phyloP scores from a whole-genome alignment of 2,797 vertebrate genomes.

The Melanotaenia maccullochi region DNA sequence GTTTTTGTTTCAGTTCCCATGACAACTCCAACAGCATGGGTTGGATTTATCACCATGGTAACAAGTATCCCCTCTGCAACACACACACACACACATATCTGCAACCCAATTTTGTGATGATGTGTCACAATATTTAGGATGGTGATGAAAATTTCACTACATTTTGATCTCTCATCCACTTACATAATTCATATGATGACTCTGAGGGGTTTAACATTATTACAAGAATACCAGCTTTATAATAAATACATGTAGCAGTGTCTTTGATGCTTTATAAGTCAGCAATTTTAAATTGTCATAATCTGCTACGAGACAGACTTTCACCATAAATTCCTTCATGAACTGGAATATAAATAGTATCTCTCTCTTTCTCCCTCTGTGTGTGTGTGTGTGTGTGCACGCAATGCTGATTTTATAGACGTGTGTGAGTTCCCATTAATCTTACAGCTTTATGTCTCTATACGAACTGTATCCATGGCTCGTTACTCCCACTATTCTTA shows the following conservation, averaged over 20 bases:
- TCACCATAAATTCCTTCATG: slow-evolving; percentile 14
- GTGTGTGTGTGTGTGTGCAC: not conserved
- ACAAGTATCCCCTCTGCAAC: slow-evolving; percentile 66
- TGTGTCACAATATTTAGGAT: slow-evolving; percentile 50
- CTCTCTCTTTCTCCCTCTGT: no score
- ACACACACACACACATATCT: slow-evolving; percentile 16
- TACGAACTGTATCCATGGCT: slow-evolving; percentile 46
- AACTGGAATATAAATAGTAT: slow-evolving; percentile 21
- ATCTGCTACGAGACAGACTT: slow-evolving; percentile 21
- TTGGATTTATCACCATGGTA: slow-evolving; percentile 78
- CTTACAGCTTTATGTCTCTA: slow-evolving; percentile 23
- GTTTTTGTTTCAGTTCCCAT: slow-evolving; percentile 81
- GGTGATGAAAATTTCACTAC: slow-evolving; percentile 22
- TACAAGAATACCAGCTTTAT: slow-evolving; percentile 17
- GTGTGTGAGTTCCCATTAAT: slow-evolving; percentile 27
- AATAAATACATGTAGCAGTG: slow-evolving; percentile 7
- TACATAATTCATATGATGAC: slow-evolving; percentile 35
- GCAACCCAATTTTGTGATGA: slow-evolving; percentile 38
- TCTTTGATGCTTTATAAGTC: slow-evolving; percentile 23
- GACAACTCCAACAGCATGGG: slow-evolving; percentile 70
- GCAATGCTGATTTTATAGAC: not conserved
- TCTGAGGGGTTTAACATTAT: slow-evolving; percentile 14
- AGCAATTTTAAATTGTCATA: slow-evolving; percentile 13
- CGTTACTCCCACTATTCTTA: slow-evolving; percentile 57
- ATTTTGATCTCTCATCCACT: slow-evolving; percentile 35